phyloP scores from a whole-genome alignment of 2,113 vertebrate genomes.

The Blennius ocellaris region DNA sequence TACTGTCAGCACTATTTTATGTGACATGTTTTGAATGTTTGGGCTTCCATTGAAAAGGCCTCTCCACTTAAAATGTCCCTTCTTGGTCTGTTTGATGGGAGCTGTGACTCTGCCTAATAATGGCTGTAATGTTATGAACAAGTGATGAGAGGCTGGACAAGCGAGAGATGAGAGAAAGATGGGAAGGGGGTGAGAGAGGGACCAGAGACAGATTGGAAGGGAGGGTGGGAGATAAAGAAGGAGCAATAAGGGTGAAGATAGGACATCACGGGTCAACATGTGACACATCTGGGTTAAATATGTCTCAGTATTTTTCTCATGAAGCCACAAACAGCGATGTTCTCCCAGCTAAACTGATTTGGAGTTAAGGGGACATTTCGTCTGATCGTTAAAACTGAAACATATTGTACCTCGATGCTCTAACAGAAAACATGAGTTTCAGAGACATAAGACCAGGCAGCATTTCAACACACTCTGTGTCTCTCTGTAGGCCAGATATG shows the following conservation, averaged over 20 bases:
- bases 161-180: conserved; percentile 68
- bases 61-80: conserved; percentile 60
- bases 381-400: conserved; percentile 29
- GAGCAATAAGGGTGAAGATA: conserved; percentile 36
- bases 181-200: conserved; percentile 56
- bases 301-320: neutral
- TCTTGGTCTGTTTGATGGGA: conserved; percentile 71
- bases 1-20: conserved; percentile 30
- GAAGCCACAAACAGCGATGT: conserved; percentile 19
- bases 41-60: conserved; percentile 49
- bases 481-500: conserved; percentile 10
- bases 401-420: neutral
- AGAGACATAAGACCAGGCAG: conserved; percentile 9
- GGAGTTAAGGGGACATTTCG: conserved; percentile 8
- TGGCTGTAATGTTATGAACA: conserved; percentile 70
- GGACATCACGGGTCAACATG: conserved; percentile 38
- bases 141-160: conserved; percentile 72
- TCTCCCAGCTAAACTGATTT: conserved; percentile 7
- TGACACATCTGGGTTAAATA: conserved; percentile 40
- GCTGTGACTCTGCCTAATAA: conserved; percentile 62
- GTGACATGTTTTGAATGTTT: conserved; percentile 60
- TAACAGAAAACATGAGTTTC: conserved; percentile 20
- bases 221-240: conserved; percentile 39
- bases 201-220: conserved; percentile 57
- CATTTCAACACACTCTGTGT: neutral